Evolutionary conservation across 2,888 invertebrate genomes (phyloP), one percentile per base, ranked within the genome.

Genomic region (Trichogramma dendrolimi): DNA sequence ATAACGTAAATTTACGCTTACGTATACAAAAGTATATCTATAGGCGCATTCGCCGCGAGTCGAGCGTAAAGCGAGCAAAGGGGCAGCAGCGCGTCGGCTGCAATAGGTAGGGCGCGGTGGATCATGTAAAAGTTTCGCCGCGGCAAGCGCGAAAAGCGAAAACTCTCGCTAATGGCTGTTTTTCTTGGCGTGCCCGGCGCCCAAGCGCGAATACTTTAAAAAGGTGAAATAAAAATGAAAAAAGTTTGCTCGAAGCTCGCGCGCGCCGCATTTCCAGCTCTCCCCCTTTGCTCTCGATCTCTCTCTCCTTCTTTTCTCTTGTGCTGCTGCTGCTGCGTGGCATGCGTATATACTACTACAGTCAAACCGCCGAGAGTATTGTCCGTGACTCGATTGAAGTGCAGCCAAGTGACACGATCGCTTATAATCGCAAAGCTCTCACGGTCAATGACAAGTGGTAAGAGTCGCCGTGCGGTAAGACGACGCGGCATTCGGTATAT

Each of bases 121-220:
- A 62, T 72, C 14, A 14, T 69, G 73, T 71, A 71, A 76, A 78
- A 78, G 77, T 78, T 78, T 77, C 72, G 72, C 14, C 14, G 14
- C 14, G 14, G 14, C 14, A 14, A 14, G 14, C 72, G 76, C 76
- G 76, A 78, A 77, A 78, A 77, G 75, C 78, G 75, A 79, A 77
- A 79, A 78, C 77, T 76, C 77, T 74, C 71, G 77, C 79, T 79
- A 79, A 79, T 79, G 79, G 78, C 76, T 79, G 78, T 78, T 79
- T 79, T 79, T 77, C 78, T 78, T 79, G 72, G 72, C 14, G 14
- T 14, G 14, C 14, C 14, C 14, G 14, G 51, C 7, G 51, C n/a
- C 49, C 8, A 14, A 10, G 49, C 70, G 69, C 72, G 74, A 75
- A 77, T 77, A 76, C 75, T 77, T 75, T 75, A 77, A 74, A 76